Evolutionary conservation across 92 coral and sea anemone species (phyloP).

Genomic region (Anthopleura xanthogrammica): DNA sequence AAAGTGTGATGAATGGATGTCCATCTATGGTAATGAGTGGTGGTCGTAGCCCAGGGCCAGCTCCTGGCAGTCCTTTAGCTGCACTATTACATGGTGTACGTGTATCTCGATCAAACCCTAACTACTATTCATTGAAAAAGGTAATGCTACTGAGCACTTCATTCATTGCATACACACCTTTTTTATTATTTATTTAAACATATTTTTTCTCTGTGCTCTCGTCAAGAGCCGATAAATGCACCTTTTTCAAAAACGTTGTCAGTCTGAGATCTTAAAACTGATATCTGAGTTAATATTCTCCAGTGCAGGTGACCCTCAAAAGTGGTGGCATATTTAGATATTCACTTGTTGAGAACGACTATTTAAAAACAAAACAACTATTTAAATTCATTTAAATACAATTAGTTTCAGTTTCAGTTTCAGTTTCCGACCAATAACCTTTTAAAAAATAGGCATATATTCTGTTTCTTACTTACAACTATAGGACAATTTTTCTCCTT

Average conservation of each 20-base stretch:
- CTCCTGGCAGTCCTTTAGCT: slow-evolving; percentile 91
- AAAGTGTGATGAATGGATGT: slow-evolving; percentile 83
- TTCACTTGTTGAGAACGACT: too few relatives aligned
- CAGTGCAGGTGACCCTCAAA: too few relatives aligned
- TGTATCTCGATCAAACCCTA: slow-evolving; percentile 62
- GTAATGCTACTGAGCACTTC: slow-evolving; percentile 29
- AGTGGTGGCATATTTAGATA: too few relatives aligned
- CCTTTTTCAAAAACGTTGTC: too few relatives aligned
- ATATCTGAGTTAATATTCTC: too few relatives aligned
- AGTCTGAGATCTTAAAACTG: too few relatives aligned
- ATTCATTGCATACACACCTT: too few relatives aligned
- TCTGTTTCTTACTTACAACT: neutral
- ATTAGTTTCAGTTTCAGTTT: neutral
- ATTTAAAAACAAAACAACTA: too few relatives aligned
- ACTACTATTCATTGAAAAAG: slow-evolving; percentile 89
- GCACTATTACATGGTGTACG: slow-evolving; percentile 65
- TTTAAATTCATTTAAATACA: too few relatives aligned
- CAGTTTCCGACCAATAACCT: neutral
- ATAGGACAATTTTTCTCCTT: neutral
- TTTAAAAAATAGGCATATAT: neutral
- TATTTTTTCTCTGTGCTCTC: too few relatives aligned
- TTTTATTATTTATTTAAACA: too few relatives aligned
- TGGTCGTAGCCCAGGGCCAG: slow-evolving; percentile 86
- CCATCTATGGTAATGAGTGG: slow-evolving; percentile 43
- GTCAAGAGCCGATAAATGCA: too few relatives aligned